Conservation (phyloP, 2,113 vertebrate genomes). For the Bubalus kerabau region DNA sequence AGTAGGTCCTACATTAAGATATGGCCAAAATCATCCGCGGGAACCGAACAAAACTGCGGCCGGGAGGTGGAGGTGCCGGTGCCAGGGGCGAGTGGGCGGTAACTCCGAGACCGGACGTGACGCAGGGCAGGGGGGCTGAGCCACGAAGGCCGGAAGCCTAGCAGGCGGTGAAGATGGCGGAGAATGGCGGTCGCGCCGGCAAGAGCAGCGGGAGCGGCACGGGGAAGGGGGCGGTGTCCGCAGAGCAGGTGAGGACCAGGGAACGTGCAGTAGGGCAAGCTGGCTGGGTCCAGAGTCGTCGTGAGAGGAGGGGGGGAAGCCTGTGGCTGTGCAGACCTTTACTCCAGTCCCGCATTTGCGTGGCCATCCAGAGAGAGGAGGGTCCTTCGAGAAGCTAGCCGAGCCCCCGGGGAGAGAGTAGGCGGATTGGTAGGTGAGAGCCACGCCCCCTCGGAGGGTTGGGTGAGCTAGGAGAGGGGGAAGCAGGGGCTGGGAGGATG, state of each 20-base stretch:
- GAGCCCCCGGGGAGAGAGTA: not conserved
- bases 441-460: not conserved
- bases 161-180: slow-evolving; percentile 69
- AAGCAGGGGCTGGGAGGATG: not conserved
- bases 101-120: slow-evolving; percentile 42
- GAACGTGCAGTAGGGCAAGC: not conserved
- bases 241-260: slow-evolving; percentile 63
- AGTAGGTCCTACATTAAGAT: slow-evolving; percentile 53
- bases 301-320: too few species aligned
- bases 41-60: accelerated
- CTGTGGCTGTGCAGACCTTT: not conserved
- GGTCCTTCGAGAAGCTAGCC: not conserved
- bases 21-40: not conserved
- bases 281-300: not conserved
- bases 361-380: not conserved
- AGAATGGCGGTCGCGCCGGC: slow-evolving; percentile 43
- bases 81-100: not conserved
- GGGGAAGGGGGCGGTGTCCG: slow-evolving; percentile 56
- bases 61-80: too few species aligned
- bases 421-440: not conserved
- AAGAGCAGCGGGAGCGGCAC: slow-evolving; percentile 59
- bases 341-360: not conserved
- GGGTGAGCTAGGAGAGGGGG: not conserved
- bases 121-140: not conserved
- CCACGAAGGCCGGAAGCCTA: not conserved